Evolutionary conservation across 2,888 invertebrate genomes (phyloP).

Genomic region (Dorcus hopei): DNA sequence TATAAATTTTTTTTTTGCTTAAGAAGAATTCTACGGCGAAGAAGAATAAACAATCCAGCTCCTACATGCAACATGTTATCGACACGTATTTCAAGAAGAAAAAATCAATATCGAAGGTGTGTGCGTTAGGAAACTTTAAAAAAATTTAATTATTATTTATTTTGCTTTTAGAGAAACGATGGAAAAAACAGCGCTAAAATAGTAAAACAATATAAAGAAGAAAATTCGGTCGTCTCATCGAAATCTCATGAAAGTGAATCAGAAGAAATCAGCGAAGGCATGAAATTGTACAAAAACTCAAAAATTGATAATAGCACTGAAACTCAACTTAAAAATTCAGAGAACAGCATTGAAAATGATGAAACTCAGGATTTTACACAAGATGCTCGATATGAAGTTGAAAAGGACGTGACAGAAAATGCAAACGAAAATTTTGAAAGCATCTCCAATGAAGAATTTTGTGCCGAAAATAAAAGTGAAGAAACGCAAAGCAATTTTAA

Average conservation of each 20-base stretch:
- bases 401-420: neutral
- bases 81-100: constrained; percentile 20
- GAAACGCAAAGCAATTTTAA: neutral
- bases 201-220: no score
- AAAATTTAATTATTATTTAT: neutral
- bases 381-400: neutral
- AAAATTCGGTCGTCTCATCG: no score
- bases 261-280: neutral
- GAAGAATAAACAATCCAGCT: neutral
- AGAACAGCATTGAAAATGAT: neutral
- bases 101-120: constrained; percentile 8
- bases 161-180: neutral
- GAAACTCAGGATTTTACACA: neutral
- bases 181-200: neutral
- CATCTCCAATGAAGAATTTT: neutral
- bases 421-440: neutral
- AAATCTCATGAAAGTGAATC: no score
- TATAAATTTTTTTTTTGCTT: neutral
- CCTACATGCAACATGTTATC: constrained; percentile 16
- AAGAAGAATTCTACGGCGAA: neutral
- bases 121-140: neutral
- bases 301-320: neutral
- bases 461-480: neutral
- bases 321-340: neutral
- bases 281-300: neutral